Evolutionary conservation across 2,888 invertebrate genomes (phyloP).

Genomic region (Cinara cedri): DNA sequence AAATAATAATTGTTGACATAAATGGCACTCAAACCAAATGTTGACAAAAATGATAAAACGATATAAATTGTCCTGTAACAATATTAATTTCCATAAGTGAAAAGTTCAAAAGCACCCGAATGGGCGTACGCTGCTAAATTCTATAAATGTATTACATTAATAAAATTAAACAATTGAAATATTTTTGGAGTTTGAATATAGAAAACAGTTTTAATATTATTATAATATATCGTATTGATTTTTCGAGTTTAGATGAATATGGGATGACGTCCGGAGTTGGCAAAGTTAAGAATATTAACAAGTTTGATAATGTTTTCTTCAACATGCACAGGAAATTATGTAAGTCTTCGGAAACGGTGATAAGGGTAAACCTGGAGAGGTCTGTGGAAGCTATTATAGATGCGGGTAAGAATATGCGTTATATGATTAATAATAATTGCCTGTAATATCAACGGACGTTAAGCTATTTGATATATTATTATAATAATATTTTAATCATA

Average conservation of each 20-base stretch:
- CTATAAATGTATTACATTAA: neutral
- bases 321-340: slow-evolving; percentile 37
- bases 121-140: too few relatives aligned
- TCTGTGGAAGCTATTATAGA: slow-evolving; percentile 48
- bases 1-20: too few relatives aligned
- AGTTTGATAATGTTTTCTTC: slow-evolving; percentile 40
- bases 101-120: too few relatives aligned
- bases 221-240: too few relatives aligned
- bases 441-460: too few relatives aligned
- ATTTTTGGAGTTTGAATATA: neutral
- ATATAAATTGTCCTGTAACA: neutral
- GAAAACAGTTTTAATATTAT: neutral
- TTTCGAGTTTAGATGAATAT: slow-evolving; percentile 24
- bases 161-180: too few relatives aligned
- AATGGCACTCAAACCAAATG: too few relatives aligned
- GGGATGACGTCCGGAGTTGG: slow-evolving; percentile 26
- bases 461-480: too few relatives aligned
- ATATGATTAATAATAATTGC: too few relatives aligned
- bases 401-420: slow-evolving; percentile 60
- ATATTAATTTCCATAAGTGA: neutral
- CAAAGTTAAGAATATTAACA: slow-evolving; percentile 17
- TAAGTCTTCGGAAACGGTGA: slow-evolving; percentile 9
- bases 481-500: too few relatives aligned
- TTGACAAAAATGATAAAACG: neutral
- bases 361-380: slow-evolving; percentile 37